Conservation (phyloP, 1,140 invertebrate genomes). For the Andricus grossulariae region DNA sequence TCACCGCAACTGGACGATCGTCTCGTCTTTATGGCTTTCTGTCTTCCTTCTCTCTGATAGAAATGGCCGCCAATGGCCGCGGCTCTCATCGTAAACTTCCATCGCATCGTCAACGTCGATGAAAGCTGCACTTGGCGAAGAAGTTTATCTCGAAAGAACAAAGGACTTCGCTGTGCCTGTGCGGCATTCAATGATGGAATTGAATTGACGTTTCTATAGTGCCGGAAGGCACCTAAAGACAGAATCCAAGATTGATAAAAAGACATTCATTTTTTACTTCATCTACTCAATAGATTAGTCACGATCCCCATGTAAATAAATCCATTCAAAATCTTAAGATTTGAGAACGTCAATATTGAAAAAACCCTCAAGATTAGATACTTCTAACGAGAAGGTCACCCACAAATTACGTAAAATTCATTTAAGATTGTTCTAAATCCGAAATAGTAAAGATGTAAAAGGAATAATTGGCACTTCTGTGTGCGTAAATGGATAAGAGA, state of each 20-base stretch:
- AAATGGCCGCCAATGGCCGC: slow-evolving; percentile 29
- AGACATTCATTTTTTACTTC: not conserved
- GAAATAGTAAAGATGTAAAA: no score
- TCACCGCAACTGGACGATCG: slow-evolving; percentile 30
- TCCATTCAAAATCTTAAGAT: not conserved
- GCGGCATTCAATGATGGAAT: slow-evolving; percentile 15
- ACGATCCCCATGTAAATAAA: not conserved
- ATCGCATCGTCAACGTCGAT: slow-evolving; percentile 8
- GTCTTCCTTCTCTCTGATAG: slow-evolving; percentile 22
- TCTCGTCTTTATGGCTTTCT: not conserved
- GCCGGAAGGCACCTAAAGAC: not conserved
- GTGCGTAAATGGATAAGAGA: no score
- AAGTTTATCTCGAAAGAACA: slow-evolving; percentile 27
- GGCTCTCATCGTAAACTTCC: slow-evolving; percentile 8
- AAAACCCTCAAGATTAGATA: no score
- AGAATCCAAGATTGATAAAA: not conserved
- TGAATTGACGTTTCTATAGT: slow-evolving; percentile 22
- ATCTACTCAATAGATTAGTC: not conserved
- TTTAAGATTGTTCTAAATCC: no score
- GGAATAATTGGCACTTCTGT: no score
- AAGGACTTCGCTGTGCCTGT: not conserved
- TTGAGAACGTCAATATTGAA: no score
- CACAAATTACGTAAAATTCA: no score
- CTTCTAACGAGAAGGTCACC: no score
- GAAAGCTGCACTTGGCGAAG: not conserved